Evolutionary conservation across 1,140 invertebrate species (phyloP).

Genomic region (Parasteatoda tepidariorum): DNA sequence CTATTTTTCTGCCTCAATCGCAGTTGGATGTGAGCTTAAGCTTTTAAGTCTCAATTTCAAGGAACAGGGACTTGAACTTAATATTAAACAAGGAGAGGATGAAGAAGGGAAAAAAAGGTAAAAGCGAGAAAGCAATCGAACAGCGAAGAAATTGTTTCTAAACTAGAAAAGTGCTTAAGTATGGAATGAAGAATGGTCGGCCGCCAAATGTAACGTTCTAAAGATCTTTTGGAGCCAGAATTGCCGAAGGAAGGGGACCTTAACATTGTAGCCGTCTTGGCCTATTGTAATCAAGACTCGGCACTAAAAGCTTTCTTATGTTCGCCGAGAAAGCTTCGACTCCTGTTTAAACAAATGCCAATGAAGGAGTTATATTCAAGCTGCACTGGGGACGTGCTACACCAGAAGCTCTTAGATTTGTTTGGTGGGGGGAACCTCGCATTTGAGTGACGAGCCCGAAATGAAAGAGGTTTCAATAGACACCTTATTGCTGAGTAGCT

Average conservation of each 20-base stretch:
- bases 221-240: conserved; percentile 20
- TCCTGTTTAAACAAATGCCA: conserved; percentile 60
- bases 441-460: conserved; percentile 32
- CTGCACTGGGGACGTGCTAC: conserved; percentile 29
- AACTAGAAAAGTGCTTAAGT: conserved; percentile 36
- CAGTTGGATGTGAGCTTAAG: too few relatives aligned
- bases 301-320: conserved; percentile 61
- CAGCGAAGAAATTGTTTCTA: conserved; percentile 19
- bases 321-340: conserved; percentile 45
- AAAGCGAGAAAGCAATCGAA: background rate
- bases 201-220: conserved; percentile 3
- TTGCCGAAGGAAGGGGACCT: background rate
- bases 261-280: conserved; percentile 51
- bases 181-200: conserved; percentile 46
- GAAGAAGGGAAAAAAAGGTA: background rate
- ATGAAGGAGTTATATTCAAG: conserved; percentile 55
- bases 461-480: conserved; percentile 41
- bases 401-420: conserved; percentile 29
- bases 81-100: conserved; percentile 14
- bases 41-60: too few relatives aligned
- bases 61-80: conserved; percentile 42
- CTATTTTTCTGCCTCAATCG: background rate
- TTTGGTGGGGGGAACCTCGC: conserved; percentile 15
- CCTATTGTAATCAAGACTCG: conserved; percentile 54
- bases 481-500: conserved; percentile 36